Base-by-base conservation (phyloP, 2,888 invertebrate species). In the Erebia epiphron region DNA sequence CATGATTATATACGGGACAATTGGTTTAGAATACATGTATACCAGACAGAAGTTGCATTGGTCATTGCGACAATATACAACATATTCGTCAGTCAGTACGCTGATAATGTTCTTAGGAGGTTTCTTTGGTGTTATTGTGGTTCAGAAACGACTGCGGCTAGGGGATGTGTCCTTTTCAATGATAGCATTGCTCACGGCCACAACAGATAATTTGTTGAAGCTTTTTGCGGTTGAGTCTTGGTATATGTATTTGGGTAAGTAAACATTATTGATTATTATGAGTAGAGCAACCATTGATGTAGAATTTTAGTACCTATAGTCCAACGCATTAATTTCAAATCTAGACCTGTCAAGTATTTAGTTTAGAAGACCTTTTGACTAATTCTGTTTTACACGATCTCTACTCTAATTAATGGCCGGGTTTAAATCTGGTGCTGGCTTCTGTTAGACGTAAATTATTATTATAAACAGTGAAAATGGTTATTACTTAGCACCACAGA, bases 21-120 rank as follows among this genome's bases (percentile, higher is more conserved):
- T 76, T 1, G 79, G 83, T 21, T 87, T 96, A 26, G 89, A 90
- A 65, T 96, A 94, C 79, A 80, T 95, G 70, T 96, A 95, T 77
- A 82, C 94, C 4, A 91, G 95, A 73, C 91, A 94, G 61, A 94
- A 94, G 78, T 94, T 96, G 72, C 87, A 93, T 41, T 96, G 96
- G 96, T 89, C 94, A 26, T 86, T 95, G 41, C 81, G 91, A 46
- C 85, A 94, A 21, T 95, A 91, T 75, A 95, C 95, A 1, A 82
- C 88, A 21, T 96, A 90, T 79, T 86, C 88, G 41, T 94, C 94
- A 5, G 80, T 87, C 0, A 85, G 82, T 65, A 90, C 93, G 50
- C 68, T 94, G 1, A 90, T 94, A 14, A 77, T 94, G 21, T 76
- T 94, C 14, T 91, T 94, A 2, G 89, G 95, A 2, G 92, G 93